Evolutionary conservation across 2,888 invertebrate species (phyloP).

Genomic region (Euplagia quadripunctaria): DNA sequence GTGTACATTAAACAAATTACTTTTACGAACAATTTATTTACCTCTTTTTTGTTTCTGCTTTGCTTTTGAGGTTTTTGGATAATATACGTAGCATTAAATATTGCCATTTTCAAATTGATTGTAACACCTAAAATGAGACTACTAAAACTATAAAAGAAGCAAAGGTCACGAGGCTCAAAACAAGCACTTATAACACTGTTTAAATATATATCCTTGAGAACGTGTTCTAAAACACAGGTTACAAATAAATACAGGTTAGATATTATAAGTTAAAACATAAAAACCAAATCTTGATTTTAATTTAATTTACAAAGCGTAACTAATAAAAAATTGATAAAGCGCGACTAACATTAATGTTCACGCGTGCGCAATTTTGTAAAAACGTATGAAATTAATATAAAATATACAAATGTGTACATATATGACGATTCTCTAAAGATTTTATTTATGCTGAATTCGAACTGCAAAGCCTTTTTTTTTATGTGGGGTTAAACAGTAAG

Average conservation of each 20-base stretch:
- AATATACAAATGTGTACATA: neutral
- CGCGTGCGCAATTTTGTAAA: neutral
- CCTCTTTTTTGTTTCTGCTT: neutral
- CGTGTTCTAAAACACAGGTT: constrained; percentile 8
- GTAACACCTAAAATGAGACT: neutral
- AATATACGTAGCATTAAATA: neutral
- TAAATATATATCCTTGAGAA: constrained; percentile 4
- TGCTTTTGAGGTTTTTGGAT: neutral
- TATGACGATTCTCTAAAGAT: too few species aligned
- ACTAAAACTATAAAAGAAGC: neutral
- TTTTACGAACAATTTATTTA: neutral
- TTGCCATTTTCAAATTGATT: neutral
- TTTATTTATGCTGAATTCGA: too few species aligned
- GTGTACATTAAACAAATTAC: too few species aligned
- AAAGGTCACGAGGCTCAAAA: neutral
- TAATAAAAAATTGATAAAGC: neutral
- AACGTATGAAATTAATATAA: neutral
- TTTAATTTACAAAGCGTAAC: neutral
- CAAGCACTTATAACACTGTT: too few species aligned
- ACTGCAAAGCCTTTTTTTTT: too few species aligned
- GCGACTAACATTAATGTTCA: neutral
- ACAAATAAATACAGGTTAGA: neutral
- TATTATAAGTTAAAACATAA: neutral
- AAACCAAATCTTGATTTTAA: neutral
- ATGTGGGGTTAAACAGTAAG: too few species aligned